Evolutionary conservation across 1,140 invertebrate species (phyloP).

Genomic region (Diprion similis): DNA sequence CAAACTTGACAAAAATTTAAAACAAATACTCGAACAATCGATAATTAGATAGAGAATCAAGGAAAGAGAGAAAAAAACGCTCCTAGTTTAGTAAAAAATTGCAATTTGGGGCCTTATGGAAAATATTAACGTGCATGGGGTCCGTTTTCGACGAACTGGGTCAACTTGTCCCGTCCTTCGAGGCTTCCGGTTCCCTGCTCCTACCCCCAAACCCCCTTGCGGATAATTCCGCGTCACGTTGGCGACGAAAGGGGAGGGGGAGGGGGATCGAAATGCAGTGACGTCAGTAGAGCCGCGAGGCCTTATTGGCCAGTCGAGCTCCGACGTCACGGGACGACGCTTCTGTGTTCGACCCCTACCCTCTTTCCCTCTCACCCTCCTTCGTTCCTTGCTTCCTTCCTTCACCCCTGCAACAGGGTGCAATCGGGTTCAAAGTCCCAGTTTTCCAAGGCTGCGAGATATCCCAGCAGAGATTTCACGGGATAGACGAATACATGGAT

Average conservation of each 20-base stretch:
- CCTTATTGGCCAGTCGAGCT: slow-evolving; percentile 49
- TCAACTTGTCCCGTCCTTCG: slow-evolving; percentile 47
- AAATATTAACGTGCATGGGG: too few species aligned
- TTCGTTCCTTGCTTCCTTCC: slow-evolving; percentile 17
- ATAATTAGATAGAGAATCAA: too few species aligned
- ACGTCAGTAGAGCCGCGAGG: slow-evolving; percentile 50
- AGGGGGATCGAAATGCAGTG: slow-evolving; percentile 42
- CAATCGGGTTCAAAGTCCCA: slow-evolving; percentile 59
- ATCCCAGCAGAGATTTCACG: too few species aligned
- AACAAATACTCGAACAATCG: too few species aligned
- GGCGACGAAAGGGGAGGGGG: background rate
- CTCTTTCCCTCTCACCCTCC: background rate
- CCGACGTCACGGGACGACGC: slow-evolving; percentile 50
- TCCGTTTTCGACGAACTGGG: slow-evolving; percentile 46
- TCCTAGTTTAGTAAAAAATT: too few species aligned
- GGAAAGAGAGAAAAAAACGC: too few species aligned
- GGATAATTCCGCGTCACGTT: slow-evolving; percentile 53
- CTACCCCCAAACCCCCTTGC: slow-evolving; percentile 21
- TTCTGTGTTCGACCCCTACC: background rate
- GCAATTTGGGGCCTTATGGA: too few species aligned
- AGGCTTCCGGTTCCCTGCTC: background rate
- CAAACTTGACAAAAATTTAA: too few species aligned
- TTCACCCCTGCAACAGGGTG: slow-evolving; percentile 47
- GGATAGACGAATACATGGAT: too few species aligned
- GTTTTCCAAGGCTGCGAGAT: slow-evolving; percentile 58